Evolutionary conservation across 2,113 vertebrate genomes (phyloP).

Genomic region (Podocnemis expansa): DNA sequence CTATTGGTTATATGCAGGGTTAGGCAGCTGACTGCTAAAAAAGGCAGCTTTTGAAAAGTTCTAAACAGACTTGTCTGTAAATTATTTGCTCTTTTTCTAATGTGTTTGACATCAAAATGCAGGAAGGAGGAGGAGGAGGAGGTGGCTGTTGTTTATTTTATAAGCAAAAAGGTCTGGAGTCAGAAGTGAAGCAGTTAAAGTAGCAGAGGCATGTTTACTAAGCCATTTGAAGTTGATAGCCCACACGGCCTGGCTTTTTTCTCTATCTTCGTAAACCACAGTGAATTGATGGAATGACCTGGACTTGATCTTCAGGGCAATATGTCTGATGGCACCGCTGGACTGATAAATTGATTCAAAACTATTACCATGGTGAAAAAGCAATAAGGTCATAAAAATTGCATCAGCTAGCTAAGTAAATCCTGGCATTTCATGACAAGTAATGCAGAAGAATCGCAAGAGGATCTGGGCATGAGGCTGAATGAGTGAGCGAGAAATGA

Average conservation of each 20-base stretch:
- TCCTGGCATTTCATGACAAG: conserved; percentile 92
- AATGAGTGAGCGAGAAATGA: conserved; percentile 99
- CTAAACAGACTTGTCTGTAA: background rate
- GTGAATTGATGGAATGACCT: conserved; percentile 99
- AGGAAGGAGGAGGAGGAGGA: background rate
- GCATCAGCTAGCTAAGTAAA: conserved; percentile 99
- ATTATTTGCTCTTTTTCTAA: background rate
- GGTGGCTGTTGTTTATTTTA: background rate
- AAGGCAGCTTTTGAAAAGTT: background rate
- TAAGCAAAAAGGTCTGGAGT: conserved; percentile 55
- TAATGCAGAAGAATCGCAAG: conserved; percentile 88
- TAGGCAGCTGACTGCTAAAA: background rate
- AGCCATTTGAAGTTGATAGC: conserved; percentile 90
- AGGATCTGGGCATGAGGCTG: conserved; percentile 91
- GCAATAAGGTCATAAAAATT: conserved; percentile 99
- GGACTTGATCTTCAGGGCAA: conserved; percentile 99
- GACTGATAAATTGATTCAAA: conserved; percentile 99
- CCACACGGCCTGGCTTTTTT: conserved; percentile 76
- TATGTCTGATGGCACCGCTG: conserved; percentile 94
- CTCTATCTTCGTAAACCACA: conserved; percentile 90
- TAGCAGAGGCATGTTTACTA: conserved; percentile 88
- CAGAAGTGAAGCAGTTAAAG: conserved; percentile 89
- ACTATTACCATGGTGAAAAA: conserved; percentile 99
- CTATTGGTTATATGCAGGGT: background rate
- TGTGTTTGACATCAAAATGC: background rate